phyloP scores from a whole-genome alignment of 1,140 invertebrate genomes.

The Mercenaria mercenaria region DNA sequence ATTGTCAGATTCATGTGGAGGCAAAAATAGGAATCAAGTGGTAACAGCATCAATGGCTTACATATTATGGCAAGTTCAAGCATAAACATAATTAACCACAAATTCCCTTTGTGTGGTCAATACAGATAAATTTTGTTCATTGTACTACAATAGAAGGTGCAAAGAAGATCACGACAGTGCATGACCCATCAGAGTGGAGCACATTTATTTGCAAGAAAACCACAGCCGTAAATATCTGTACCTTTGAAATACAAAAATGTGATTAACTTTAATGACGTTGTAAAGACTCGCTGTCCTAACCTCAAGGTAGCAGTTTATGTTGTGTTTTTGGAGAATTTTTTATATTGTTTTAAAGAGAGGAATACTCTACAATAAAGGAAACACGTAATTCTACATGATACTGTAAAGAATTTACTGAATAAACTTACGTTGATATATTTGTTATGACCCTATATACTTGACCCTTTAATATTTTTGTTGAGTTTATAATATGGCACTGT shows the following conservation, averaged over 20 bases:
- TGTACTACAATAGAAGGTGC: conserved; percentile 9
- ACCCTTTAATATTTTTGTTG: too few species aligned
- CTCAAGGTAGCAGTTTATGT: too few species aligned
- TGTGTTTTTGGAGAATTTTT: too few species aligned
- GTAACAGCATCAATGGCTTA: background rate
- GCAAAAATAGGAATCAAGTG: conserved; percentile 9
- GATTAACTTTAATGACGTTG: conserved; percentile 4
- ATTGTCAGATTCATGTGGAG: conserved; percentile 59
- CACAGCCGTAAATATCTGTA: background rate
- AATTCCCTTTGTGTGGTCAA: conserved; percentile 3
- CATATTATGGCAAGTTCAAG: background rate
- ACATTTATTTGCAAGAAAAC: conserved; percentile 20
- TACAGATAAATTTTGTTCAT: conserved; percentile 5
- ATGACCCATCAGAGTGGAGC: conserved; percentile 12
- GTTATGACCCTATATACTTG: too few species aligned
- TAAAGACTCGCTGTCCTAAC: too few species aligned
- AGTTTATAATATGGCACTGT: too few species aligned
- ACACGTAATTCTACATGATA: too few species aligned
- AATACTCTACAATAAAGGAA: too few species aligned
- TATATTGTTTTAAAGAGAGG: too few species aligned
- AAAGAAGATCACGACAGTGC: background rate
- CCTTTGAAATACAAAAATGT: conserved; percentile 11
- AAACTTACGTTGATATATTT: too few species aligned
- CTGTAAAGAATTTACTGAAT: too few species aligned
- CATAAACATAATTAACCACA: background rate